Evolutionary conservation across 2,888 invertebrate species (phyloP), one percentile per base, ranked within the genome.

Genomic region (Heliothis peltigera): DNA sequence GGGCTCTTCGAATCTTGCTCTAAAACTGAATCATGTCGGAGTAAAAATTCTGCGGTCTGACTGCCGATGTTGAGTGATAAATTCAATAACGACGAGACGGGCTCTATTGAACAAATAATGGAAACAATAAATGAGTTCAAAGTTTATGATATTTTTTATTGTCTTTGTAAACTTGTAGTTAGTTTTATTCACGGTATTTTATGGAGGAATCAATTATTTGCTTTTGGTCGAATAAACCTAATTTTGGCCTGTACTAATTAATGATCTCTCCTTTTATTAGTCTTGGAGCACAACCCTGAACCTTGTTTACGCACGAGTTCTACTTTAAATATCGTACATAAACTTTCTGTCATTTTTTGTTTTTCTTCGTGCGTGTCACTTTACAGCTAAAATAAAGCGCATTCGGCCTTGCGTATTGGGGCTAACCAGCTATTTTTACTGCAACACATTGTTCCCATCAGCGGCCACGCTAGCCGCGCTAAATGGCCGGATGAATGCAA

Each of bases 391-490:
- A 87, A 86, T 82, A 84, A 80, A 81, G 79, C 76, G 65, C 67
- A 73, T 58, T 47, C 61, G 86, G 87, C 85, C 84, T 87, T 85
- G 67, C 74, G 52, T 73, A 86, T 81, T 82, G 83, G 82, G 84
- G 85, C 80, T 85, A 82, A 79, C 80, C 75, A 52, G 84, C 86
- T 89, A 89, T 89, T 89, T 89, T 86, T 77, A 88, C 81, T 87
- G 87, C 85, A 72, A 84, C 76, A 57, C 73, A 76, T 80, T 84
- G 79, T 85, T 80, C 75, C 70, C 32, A 55, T 21, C 52, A 44
- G 65, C 61, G 53, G 47, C 51, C 58, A 54, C 57, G 39, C 57
- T 57, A 25, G 46, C 35, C 42, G 52, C 32, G 35, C 48, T 32
- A 53, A 66, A 67, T 65, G 58, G 48, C 59, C 28, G 68, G 55